Evolutionary conservation across 2,113 vertebrate species (phyloP).

Genomic region (Grus americana): DNA sequence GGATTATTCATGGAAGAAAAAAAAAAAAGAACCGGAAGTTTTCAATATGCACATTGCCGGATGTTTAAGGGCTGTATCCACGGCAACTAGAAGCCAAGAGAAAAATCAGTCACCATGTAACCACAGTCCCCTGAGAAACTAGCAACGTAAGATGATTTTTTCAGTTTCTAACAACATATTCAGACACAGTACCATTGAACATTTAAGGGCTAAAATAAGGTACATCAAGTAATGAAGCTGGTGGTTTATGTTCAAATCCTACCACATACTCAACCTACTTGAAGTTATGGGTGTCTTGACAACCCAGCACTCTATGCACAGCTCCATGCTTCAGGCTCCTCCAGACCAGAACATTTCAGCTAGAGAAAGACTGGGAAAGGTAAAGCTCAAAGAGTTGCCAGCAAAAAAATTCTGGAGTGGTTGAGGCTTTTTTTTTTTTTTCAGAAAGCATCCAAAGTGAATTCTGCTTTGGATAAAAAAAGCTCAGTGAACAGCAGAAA

Average conservation of each 20-base stretch:
- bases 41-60: background rate
- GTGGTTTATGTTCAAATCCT: background rate
- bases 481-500: background rate
- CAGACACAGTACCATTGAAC: background rate
- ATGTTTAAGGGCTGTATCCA: constrained; percentile 26
- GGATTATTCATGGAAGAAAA: background rate
- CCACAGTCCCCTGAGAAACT: background rate
- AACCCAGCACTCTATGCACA: background rate
- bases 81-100: constrained; percentile 21
- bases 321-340: background rate
- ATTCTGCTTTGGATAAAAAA: background rate
- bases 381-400: background rate
- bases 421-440: background rate
- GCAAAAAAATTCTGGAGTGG: background rate
- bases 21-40: background rate
- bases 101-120: constrained; percentile 27
- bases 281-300: background rate
- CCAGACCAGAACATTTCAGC: background rate
- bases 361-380: background rate
- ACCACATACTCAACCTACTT: background rate
- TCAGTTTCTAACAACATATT: constrained; percentile 17
- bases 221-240: background rate
- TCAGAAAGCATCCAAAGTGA: background rate
- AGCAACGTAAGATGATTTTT: background rate
- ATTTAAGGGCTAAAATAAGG: background rate